Conservation (phyloP, 2,888 invertebrate genomes). For the Tetranychus truncatus region DNA sequence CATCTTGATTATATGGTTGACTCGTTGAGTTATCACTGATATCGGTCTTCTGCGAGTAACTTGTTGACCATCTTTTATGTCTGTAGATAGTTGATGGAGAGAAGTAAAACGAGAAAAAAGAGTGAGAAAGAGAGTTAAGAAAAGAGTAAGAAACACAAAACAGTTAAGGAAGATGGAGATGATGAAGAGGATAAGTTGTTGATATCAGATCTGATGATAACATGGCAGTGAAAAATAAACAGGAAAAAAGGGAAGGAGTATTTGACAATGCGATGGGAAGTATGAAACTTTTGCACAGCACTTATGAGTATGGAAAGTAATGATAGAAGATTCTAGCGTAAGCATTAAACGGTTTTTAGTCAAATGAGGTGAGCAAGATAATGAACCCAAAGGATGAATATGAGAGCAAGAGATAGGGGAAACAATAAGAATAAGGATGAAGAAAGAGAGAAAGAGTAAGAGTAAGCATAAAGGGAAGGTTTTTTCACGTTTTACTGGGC, state of each 20-base stretch:
- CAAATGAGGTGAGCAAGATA: background rate
- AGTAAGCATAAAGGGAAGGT: background rate
- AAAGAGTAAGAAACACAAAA: background rate
- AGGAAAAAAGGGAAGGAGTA: background rate
- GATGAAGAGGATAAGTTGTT: background rate
- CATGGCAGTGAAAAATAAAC: background rate
- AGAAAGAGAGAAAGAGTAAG: background rate
- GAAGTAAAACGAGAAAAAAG: background rate
- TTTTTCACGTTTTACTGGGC: background rate
- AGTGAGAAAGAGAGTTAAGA: background rate
- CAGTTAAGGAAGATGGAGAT: background rate
- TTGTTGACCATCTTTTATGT: conserved; percentile 1
- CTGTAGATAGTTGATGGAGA: background rate
- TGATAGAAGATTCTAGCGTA: background rate
- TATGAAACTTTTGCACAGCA: background rate
- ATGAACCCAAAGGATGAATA: background rate
- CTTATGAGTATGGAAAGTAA: background rate
- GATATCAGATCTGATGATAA: background rate
- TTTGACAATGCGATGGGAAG: background rate
- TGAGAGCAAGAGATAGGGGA: conserved; percentile 2
- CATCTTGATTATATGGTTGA: background rate
- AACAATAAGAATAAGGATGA: background rate
- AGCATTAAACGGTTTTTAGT: background rate
- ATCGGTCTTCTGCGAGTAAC: background rate
- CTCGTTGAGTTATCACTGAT: background rate